A percentile compares a stretch with the other conserved stretches of the same genome.
Conservation (phyloP, 2,888 invertebrate genomes). For the Oithona nana region DNA sequence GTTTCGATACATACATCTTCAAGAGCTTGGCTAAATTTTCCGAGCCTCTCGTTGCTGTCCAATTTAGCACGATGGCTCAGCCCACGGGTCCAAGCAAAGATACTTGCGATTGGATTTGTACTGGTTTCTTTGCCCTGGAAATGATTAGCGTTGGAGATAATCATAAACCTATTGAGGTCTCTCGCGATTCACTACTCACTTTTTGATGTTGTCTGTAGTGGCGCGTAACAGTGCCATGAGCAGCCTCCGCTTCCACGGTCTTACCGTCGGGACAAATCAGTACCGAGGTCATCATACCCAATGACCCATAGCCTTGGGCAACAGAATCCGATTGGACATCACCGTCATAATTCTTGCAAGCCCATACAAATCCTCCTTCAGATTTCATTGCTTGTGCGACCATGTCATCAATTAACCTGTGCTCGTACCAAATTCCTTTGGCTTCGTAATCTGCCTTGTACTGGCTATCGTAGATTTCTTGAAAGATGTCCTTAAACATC, state of each 20-base stretch:
- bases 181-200: too few species aligned
- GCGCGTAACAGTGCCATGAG: conserved; percentile 88
- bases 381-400: conserved; percentile 95
- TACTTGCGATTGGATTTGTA: conserved; percentile 95
- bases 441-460: conserved; percentile 70
- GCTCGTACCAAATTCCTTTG: conserved; percentile 87
- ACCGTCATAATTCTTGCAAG: conserved; percentile 98
- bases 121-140: conserved; percentile 89
- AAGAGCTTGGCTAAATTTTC: conserved; percentile 60
- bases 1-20: conserved; percentile 83
- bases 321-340: conserved; percentile 97
- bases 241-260: conserved; percentile 94
- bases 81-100: conserved; percentile 95
- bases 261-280: conserved; percentile 91
- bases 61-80: conserved; percentile 80
- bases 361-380: conserved; percentile 98
- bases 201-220: conserved; percentile 45
- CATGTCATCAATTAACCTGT: conserved; percentile 96
- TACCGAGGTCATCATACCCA: conserved; percentile 80
- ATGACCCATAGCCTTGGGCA: conserved; percentile 64
- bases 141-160: too few species aligned
- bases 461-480: conserved; percentile 43
- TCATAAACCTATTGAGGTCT: too few species aligned
- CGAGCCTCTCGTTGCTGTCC: conserved; percentile 57
- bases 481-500: conserved; percentile 89